Evolutionary conservation across 2,888 invertebrate species (phyloP), one percentile per base, ranked within the genome.

Genomic region (Sminthurinus aureus): DNA sequence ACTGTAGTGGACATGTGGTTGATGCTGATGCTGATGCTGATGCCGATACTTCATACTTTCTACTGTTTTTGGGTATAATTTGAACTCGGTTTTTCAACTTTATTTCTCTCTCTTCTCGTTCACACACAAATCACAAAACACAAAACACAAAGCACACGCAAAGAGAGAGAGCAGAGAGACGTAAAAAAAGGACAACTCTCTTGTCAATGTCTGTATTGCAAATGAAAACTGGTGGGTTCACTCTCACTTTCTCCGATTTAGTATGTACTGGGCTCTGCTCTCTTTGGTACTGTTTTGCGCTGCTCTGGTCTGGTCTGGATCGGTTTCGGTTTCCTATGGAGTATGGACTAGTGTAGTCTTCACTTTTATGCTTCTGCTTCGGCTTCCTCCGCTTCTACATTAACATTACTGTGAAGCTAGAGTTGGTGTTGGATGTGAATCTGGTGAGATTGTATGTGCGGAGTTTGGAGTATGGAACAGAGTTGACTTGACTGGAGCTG

Each of bases 131-230:
- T 24, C 73, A 73, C 11, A 38, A 4, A 73, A 24, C 8, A 38
- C 1, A 38, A 38, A 38, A 38, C 3, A 69, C 1, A 20, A 24
- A 69, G 69, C 13, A 13, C 73, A 18, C 13, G 0, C 73, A 18
- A 73, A 20, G 15, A 24, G 3, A 69, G 11, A 26, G 24, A 24
- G 71, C 13, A 24, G 73, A 24, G 15, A 20, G 26, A 26, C 20
- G 24, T 20, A 38, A 73, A 73, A 15, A 38, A 24, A 24, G 38
- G 73, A 26, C 73, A 15, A 26, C 38, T 20, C 73, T 75, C 75
- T 75, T 75, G 50, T n/a, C 75, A 75, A 75, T 50, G 2, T 75
- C 50, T 50, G 75, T 75, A 50, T 75, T 18, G 38, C 50, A 75
- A 75, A 75, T 75, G 75, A 75, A 75, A 51, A 69, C 15, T 52